phyloP scores from a whole-genome alignment of 1,140 invertebrate species.

The Bilobella aurantiaca region DNA sequence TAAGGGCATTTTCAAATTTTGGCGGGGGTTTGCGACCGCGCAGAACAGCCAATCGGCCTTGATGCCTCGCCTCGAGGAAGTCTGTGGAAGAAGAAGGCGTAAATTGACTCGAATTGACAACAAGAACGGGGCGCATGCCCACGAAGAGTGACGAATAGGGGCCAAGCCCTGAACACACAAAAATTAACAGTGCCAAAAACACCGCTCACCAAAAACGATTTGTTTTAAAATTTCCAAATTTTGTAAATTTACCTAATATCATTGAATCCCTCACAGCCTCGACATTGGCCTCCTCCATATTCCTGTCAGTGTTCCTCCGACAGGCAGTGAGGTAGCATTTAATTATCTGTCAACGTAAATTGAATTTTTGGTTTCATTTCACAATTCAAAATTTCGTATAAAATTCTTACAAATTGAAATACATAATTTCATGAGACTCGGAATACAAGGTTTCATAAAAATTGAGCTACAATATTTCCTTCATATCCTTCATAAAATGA shows the following conservation, averaged over 20 bases:
- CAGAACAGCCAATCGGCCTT: background rate
- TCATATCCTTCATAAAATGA: too few relatives aligned
- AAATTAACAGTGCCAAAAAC: background rate
- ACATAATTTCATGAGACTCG: too few relatives aligned
- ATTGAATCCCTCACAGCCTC: background rate
- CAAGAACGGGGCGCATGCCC: too few relatives aligned
- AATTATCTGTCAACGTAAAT: too few relatives aligned
- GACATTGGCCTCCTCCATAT: background rate
- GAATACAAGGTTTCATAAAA: too few relatives aligned
- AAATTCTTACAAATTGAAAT: too few relatives aligned
- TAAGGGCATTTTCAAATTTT: constrained; percentile 2
- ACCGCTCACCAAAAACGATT: background rate
- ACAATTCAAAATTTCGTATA: too few relatives aligned
- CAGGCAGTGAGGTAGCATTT: background rate
- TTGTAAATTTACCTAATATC: background rate
- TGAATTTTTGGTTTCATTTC: too few relatives aligned
- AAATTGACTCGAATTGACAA: background rate
- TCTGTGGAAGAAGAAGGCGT: background rate
- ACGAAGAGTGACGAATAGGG: background rate
- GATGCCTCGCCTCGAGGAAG: background rate
- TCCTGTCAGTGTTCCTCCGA: background rate
- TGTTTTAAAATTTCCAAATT: background rate
- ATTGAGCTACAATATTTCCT: too few relatives aligned
- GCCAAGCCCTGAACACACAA: background rate
- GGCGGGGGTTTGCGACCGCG: background rate